Conservation (phyloP, 2,888 invertebrate genomes). For the Ceramica pisi region DNA sequence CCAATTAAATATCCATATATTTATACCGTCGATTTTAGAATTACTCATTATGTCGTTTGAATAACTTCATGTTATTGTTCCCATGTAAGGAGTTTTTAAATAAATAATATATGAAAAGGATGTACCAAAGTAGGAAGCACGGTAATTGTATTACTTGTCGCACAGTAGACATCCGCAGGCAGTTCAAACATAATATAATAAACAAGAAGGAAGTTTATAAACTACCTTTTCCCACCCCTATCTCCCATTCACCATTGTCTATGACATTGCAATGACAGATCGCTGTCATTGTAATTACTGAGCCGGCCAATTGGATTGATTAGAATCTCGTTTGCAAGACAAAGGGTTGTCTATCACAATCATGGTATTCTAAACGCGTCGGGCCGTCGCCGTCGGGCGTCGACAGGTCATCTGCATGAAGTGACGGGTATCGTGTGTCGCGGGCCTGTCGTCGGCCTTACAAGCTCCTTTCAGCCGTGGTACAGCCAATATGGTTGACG, state of each 20-base stretch:
- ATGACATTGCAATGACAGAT: constrained; percentile 40
- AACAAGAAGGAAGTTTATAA: constrained; percentile 20
- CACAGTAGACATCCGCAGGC: background rate
- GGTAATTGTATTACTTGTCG: background rate
- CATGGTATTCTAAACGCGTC: constrained; percentile 26
- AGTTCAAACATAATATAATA: background rate
- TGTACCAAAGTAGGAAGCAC: no score
- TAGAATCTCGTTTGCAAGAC: constrained; percentile 69
- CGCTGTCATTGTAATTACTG: constrained; percentile 46
- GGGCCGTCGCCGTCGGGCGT: constrained; percentile 1
- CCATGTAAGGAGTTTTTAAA: background rate
- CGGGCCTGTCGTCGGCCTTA: constrained; percentile 41
- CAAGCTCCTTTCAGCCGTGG: constrained; percentile 15
- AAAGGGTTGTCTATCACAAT: constrained; percentile 56
- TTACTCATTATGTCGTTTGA: background rate
- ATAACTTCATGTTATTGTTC: background rate
- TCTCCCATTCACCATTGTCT: constrained; percentile 47
- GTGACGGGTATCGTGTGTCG: constrained; percentile 62
- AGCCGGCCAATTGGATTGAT: constrained; percentile 62
- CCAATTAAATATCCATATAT: background rate
- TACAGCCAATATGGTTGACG: constrained; percentile 31
- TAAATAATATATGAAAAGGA: background rate
- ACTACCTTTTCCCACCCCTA: constrained; percentile 32
- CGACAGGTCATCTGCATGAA: constrained; percentile 67
- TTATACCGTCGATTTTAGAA: constrained; percentile 4